These are phyloP conservation scores for Anorthoa munda DNA, from an alignment of 2,888 invertebrate species.

Conservation along the genomic window DNA sequence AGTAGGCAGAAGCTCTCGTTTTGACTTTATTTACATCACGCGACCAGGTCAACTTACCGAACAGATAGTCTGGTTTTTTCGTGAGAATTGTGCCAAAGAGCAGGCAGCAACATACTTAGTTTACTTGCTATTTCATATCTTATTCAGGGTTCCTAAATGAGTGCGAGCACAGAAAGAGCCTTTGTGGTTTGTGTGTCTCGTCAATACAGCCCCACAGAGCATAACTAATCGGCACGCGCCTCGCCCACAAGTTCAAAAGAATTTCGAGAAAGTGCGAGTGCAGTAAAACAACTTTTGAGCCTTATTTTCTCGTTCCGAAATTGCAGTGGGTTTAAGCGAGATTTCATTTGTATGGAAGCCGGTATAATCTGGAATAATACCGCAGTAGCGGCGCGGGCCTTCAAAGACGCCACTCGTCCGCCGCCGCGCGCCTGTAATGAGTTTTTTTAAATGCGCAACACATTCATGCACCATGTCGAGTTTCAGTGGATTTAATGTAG, in stretches of 20 bases:
- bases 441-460: constrained; percentile 89
- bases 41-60: no score
- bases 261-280: constrained; percentile 84
- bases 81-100: no score
- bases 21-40: no score
- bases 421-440: constrained; percentile 87
- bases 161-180: constrained; percentile 11
- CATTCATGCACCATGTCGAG: constrained; percentile 85
- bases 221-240: constrained; percentile 54
- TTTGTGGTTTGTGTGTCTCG: constrained; percentile 60
- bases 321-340: constrained; percentile 90
- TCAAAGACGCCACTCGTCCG: constrained; percentile 90
- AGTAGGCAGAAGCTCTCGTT: no score
- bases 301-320: constrained; percentile 90
- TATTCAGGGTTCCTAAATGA: constrained; percentile 25
- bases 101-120: no score
- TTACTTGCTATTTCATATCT: constrained; percentile 26
- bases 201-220: constrained; percentile 52
- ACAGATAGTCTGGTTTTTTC: no score
- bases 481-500: constrained; percentile 81
- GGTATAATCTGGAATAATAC: constrained; percentile 91
- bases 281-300: constrained; percentile 88
- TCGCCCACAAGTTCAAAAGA: constrained; percentile 79
- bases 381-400: constrained; percentile 87
- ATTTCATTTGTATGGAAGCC: constrained; percentile 90